These are phyloP conservation scores for Actinia equina DNA, from an alignment of 64 coral and sea anemone genomes.

Conservation along the genomic window DNA sequence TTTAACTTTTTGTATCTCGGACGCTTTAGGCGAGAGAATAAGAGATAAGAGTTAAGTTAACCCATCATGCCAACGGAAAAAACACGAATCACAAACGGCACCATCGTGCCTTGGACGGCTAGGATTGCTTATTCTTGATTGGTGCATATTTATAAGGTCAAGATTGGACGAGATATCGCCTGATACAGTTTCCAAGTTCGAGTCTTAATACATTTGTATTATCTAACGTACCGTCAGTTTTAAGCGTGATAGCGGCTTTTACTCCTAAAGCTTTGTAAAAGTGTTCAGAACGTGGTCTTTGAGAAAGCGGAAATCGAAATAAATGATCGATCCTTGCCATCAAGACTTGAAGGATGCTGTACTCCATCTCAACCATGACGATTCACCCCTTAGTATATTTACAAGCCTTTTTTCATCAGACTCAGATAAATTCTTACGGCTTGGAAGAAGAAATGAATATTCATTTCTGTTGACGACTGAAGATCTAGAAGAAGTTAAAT, in stretches of 20 bases:
- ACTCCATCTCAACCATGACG: neutral
- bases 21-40: conserved; percentile 26
- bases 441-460: neutral
- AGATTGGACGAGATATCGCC: conserved; percentile 12
- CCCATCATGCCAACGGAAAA: conserved; percentile 27
- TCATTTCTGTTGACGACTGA: neutral
- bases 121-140: conserved; percentile 9
- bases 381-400: neutral
- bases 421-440: neutral
- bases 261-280: conserved; percentile 14
- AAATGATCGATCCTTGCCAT: neutral
- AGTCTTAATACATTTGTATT: conserved; percentile 33
- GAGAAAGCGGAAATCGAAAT: conserved; percentile 5
- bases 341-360: neutral
- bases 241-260: conserved; percentile 14
- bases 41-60: conserved; percentile 28
- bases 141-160: conserved; percentile 21
- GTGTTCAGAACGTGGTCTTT: neutral
- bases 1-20: conserved; percentile 19
- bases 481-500: neutral
- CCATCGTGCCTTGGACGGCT: conserved; percentile 28
- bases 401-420: neutral
- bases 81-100: conserved; percentile 26
- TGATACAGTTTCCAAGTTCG: conserved; percentile 31
- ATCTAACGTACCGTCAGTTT: conserved; percentile 4